Evolutionary conservation across 2,113 vertebrate species (phyloP).

Genomic region (Marcusenius ussheri): DNA sequence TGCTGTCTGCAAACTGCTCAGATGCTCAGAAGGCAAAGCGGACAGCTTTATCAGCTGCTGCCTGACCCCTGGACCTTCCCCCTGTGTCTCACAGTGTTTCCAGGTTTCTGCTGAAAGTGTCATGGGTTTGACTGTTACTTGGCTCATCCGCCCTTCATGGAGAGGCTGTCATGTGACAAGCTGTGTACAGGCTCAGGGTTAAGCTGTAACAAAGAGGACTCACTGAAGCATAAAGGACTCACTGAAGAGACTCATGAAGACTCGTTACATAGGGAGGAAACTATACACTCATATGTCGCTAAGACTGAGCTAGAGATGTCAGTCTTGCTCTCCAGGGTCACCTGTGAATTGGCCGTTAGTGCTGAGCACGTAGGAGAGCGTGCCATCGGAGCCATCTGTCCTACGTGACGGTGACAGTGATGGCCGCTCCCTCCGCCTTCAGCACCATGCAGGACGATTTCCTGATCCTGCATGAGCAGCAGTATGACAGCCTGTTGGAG

Average conservation of each 20-base stretch:
- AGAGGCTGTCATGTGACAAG: no score
- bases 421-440: not conserved
- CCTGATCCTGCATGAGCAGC: constrained; percentile 87
- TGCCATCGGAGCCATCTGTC: not conserved
- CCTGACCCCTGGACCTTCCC: no score
- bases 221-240: not conserved
- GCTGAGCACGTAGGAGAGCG: not conserved
- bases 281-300: not conserved
- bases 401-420: not conserved
- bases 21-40: no score
- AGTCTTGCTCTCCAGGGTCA: not conserved
- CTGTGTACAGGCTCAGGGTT: not conserved
- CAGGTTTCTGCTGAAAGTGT: no score
- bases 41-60: no score
- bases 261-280: not conserved
- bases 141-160: no score
- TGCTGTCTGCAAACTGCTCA: no score
- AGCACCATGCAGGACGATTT: constrained; percentile 90
- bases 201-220: not conserved
- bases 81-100: no score
- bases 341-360: not conserved
- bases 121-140: no score
- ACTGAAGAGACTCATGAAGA: not conserved
- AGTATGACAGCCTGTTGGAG: constrained; percentile 91
- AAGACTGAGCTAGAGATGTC: not conserved